phyloP scores from a whole-genome alignment of 2,888 invertebrate genomes.

The Erebia epiphron region DNA sequence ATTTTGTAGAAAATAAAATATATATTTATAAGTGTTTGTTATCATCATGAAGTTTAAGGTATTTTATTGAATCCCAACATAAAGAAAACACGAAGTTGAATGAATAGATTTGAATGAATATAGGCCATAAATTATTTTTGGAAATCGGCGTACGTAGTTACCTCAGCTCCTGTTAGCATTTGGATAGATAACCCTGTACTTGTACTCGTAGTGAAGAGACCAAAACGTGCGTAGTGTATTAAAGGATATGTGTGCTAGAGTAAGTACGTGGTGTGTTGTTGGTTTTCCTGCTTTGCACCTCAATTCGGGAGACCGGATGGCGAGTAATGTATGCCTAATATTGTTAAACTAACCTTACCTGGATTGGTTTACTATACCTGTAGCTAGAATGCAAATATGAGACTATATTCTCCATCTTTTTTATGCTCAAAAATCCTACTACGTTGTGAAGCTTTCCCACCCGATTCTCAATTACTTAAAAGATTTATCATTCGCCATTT shows the following conservation, averaged over 20 bases:
- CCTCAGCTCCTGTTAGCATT: neutral
- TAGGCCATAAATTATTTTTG: too few relatives aligned
- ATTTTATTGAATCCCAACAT: too few relatives aligned
- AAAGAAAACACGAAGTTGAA: too few relatives aligned
- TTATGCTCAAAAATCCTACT: too few relatives aligned
- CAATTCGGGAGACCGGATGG: neutral
- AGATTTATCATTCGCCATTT: neutral
- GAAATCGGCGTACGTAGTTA: too few relatives aligned
- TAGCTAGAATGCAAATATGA: neutral
- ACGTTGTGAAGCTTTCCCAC: too few relatives aligned
- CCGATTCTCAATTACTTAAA: slow-evolving; percentile 12
- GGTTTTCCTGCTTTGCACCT: slow-evolving; percentile 4
- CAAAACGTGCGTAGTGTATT: slow-evolving; percentile 1
- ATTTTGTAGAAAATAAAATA: too few relatives aligned
- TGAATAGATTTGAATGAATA: too few relatives aligned
- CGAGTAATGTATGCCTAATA: neutral
- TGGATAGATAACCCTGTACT: too few relatives aligned
- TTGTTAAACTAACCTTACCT: neutral
- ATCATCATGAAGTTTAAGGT: too few relatives aligned
- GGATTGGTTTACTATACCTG: neutral
- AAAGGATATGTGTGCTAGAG: neutral
- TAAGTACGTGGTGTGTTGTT: neutral
- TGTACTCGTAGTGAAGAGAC: neutral
- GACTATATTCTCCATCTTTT: neutral
- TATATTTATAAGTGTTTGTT: too few relatives aligned